These are phyloP conservation scores for Linyphia triangularis DNA, from an alignment of 2,888 invertebrate species.

Conservation along the genomic window DNA sequence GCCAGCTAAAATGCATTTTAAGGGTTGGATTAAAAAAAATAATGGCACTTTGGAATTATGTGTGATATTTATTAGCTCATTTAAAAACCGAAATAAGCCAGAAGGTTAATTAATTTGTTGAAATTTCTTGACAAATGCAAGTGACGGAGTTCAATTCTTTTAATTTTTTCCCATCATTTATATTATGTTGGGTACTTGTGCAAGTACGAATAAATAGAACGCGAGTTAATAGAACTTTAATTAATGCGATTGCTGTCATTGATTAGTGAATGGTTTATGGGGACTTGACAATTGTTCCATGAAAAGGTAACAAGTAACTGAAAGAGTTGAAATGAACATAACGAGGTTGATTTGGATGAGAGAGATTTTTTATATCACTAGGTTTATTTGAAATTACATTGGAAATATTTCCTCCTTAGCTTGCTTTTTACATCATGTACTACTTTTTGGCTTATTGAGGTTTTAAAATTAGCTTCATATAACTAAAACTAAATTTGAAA, in stretches of 20 bases:
- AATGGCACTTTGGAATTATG: conserved; percentile 46
- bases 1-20: conserved; percentile 47
- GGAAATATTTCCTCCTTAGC: too few species aligned
- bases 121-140: conserved; percentile 65
- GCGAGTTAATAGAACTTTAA: conserved; percentile 59
- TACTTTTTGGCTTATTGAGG: too few species aligned
- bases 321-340: conserved; percentile 13
- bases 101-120: conserved; percentile 70
- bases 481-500: too few species aligned
- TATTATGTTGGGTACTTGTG: neutral
- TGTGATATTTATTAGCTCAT: conserved; percentile 72
- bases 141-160: conserved; percentile 56
- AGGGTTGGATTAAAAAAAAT: conserved; percentile 34
- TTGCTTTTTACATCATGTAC: too few species aligned
- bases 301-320: conserved; percentile 4
- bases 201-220: conserved; percentile 25
- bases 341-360: conserved; percentile 12
- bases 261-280: conserved; percentile 24
- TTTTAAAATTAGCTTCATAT: too few species aligned
- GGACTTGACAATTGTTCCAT: conserved; percentile 25
- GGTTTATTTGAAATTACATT: too few species aligned
- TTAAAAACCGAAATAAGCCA: conserved; percentile 67
- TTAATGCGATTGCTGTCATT: conserved; percentile 53
- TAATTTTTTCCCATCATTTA: neutral
- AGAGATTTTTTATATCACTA: too few species aligned